These are phyloP conservation scores for Tetramorium alpestre DNA, from an alignment of 1,140 invertebrate species.

Conservation along the genomic window DNA sequence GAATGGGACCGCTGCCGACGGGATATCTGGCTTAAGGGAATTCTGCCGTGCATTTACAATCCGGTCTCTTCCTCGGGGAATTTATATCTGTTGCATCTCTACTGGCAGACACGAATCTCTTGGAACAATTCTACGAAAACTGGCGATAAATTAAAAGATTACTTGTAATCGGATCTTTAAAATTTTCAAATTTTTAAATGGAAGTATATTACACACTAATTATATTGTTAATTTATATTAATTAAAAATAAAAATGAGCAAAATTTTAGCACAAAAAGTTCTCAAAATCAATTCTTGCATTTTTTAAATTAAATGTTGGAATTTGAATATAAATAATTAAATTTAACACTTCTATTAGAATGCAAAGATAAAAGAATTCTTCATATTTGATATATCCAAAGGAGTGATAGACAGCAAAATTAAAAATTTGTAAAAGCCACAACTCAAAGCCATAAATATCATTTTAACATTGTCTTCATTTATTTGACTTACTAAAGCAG, in stretches of 20 bases:
- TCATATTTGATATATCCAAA: no score
- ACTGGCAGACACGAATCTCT: not conserved
- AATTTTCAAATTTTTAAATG: not conserved
- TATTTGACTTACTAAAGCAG: conserved; percentile 1
- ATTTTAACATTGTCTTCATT: not conserved
- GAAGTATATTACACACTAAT: not conserved
- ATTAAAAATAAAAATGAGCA: not conserved
- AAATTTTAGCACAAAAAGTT: not conserved
- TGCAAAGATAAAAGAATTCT: not conserved
- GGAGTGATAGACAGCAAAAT: not conserved
- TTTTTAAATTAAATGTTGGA: not conserved
- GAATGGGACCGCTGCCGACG: not conserved
- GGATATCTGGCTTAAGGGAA: not conserved
- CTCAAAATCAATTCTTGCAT: not conserved
- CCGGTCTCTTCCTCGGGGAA: not conserved
- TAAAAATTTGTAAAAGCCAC: not conserved
- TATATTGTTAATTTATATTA: not conserved
- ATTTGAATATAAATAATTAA: not conserved
- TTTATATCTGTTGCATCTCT: not conserved
- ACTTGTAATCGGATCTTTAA: not conserved
- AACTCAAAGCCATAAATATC: not conserved
- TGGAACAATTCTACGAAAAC: not conserved
- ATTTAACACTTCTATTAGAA: not conserved
- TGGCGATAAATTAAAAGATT: not conserved
- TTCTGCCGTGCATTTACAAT: not conserved